Evolutionary conservation across 1,140 invertebrate species (phyloP).

Genomic region (Megathymus violae): DNA sequence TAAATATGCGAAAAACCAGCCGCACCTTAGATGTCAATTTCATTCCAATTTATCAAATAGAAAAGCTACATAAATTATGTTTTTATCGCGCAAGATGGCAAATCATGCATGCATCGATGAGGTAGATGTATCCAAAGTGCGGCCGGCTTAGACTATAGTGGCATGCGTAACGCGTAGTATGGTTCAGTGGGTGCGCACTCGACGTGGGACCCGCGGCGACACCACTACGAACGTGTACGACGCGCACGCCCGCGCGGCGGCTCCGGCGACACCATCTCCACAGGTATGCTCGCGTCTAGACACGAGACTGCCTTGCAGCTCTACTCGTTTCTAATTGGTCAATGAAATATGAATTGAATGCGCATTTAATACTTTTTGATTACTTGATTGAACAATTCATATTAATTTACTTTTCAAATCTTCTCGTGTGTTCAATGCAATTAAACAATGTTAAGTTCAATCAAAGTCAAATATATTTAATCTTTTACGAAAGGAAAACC

Average conservation of each 20-base stretch:
- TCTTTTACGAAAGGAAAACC: no score
- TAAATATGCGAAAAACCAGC: not conserved
- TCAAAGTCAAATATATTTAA: no score
- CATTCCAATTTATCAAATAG: not conserved
- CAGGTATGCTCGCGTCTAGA: conserved; percentile 53
- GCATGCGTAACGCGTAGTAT: conserved; percentile 54
- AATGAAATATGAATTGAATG: not conserved
- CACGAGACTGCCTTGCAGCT: conserved; percentile 17
- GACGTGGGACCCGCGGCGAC: conserved; percentile 93
- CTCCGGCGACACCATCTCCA: conserved; percentile 72
- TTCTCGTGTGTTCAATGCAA: no score
- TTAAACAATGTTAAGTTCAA: no score
- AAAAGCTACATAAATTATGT: not conserved
- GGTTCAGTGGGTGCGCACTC: conserved; percentile 87
- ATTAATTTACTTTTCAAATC: no score
- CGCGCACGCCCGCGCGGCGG: conserved; percentile 62
- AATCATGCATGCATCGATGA: not conserved
- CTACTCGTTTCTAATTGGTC: no score
- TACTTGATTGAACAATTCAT: no score
- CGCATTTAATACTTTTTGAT: no score
- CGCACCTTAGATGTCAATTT: not conserved
- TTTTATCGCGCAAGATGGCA: not conserved
- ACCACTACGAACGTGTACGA: conserved; percentile 91
- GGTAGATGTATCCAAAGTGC: not conserved
- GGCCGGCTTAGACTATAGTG: not conserved